phyloP scores from a whole-genome alignment of 2,888 invertebrate genomes.

The Orthonevra nobilis region DNA sequence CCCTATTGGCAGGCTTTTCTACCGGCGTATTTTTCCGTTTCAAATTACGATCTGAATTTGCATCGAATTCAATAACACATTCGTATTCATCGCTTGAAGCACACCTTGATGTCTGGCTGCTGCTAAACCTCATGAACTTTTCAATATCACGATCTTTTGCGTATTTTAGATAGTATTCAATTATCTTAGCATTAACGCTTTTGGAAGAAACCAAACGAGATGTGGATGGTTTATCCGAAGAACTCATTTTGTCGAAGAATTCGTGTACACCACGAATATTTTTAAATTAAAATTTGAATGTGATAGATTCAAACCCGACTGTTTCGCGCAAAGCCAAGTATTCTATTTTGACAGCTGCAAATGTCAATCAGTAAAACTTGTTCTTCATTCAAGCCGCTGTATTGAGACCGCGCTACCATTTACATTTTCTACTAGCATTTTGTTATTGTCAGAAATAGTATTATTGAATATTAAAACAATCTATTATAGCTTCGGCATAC shows the following conservation, averaged over 20 bases:
- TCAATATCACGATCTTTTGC: slow-evolving; percentile 85
- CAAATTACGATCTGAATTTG: background rate
- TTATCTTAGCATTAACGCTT: slow-evolving; percentile 75
- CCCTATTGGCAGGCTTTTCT: too few species aligned
- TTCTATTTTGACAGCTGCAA: background rate
- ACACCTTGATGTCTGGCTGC: slow-evolving; percentile 45
- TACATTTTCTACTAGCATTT: too few species aligned
- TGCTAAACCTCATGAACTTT: slow-evolving; percentile 82
- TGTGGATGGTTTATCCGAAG: slow-evolving; percentile 9
- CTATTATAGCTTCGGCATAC: too few species aligned
- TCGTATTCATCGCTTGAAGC: slow-evolving; percentile 40
- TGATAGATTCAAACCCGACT: slow-evolving; percentile 10
- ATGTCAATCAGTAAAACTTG: too few species aligned
- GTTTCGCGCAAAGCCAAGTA: background rate
- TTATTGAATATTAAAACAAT: too few species aligned
- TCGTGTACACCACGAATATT: too few species aligned
- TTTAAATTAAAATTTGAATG: slow-evolving; percentile 54
- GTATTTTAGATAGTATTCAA: slow-evolving; percentile 86
- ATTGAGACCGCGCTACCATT: background rate
- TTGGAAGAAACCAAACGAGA: slow-evolving; percentile 48
- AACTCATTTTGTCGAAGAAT: slow-evolving; percentile 32
- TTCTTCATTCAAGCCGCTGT: slow-evolving; percentile 39
- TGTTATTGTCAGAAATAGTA: too few species aligned
- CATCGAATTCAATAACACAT: slow-evolving; percentile 8
- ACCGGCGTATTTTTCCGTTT: slow-evolving; percentile 8